A percentile compares a stretch with the other conserved stretches of the same genome.
These are phyloP conservation scores for Neoarius graeffei DNA, from an alignment of 2,113 vertebrate genomes.

Conservation along the genomic window DNA sequence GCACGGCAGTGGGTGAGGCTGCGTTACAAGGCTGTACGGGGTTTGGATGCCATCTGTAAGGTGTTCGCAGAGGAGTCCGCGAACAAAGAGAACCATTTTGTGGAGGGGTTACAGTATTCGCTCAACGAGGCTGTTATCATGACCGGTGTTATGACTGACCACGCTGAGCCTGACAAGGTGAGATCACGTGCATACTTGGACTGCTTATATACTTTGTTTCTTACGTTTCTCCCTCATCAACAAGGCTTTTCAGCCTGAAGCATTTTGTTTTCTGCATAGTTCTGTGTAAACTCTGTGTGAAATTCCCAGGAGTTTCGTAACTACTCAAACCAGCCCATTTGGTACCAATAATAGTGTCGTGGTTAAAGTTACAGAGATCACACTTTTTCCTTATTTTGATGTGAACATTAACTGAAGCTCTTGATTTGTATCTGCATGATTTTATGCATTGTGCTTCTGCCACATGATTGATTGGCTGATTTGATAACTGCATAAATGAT, in stretches of 20 bases:
- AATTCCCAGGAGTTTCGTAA: neutral
- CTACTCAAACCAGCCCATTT: neutral
- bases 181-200: neutral
- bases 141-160: conserved; percentile 89
- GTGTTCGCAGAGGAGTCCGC: conserved; percentile 82
- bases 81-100: conserved; percentile 86
- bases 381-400: neutral
- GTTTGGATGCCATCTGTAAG: conserved; percentile 86
- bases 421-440: neutral
- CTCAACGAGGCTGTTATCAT: conserved; percentile 91
- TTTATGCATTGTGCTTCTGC: neutral
- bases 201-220: neutral
- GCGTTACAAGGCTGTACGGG: conserved; percentile 81
- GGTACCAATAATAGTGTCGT: neutral
- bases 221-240: too few relatives aligned
- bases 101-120: conserved; percentile 90
- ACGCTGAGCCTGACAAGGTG: conserved; percentile 85
- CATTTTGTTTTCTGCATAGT: too few relatives aligned
- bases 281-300: too few relatives aligned
- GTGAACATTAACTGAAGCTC: neutral
- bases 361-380: too few relatives aligned
- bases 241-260: too few relatives aligned
- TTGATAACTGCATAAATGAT: too few relatives aligned
- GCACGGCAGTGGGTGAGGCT: conserved; percentile 88
- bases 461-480: neutral